Base-by-base conservation (phyloP, 2,888 invertebrate species). In the Uloborus plumipes region DNA sequence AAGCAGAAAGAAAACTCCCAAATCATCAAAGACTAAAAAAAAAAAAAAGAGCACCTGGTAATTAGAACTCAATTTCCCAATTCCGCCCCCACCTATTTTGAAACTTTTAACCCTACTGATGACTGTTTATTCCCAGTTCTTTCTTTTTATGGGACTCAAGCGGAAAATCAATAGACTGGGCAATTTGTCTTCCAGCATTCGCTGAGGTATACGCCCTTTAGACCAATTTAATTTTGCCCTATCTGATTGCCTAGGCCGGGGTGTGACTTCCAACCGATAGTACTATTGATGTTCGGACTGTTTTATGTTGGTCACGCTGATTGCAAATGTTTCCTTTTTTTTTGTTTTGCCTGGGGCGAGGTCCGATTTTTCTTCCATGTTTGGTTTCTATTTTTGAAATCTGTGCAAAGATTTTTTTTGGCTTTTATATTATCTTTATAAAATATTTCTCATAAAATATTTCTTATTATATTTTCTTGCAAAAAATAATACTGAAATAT, bases 221-320 rank as follows among this genome's bases (percentile, higher is more conserved):
- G 70, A 74, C 74, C 80, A 81, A 74, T 81, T 81, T 81, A 81
- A 81, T 81, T 81, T 81, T 81, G 73, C 80, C 80, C 74, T 62
- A 81, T 81, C 74, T 81, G 80, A 81, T 81, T 81, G 80, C 79
- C 39, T 26, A 26, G 62, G 47, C 14, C 50, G 26, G 80, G 80
- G 80, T 81, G 80, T 74, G 80, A 81, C 80, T 81, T 67, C 49
- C 49, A 47, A 53, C 53, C 26, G 20, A 73, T 74, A 49, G 59
- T 59, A 61, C 58, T 53, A 79, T 74, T 74, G 69, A 72, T 72
- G 72, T 59, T 50, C 49, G 39, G 64, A n/a, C 55, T 20, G 26
- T 79, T 74, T 62, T 62, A 55, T 67, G 53, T 69, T 62, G 51
- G 73, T 74, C 51, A 59, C 65, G 65, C 66, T 22, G 49, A 71